Evolutionary conservation across 2,113 vertebrate genomes (phyloP).

Genomic region (Rousettus leschenaultii): DNA sequence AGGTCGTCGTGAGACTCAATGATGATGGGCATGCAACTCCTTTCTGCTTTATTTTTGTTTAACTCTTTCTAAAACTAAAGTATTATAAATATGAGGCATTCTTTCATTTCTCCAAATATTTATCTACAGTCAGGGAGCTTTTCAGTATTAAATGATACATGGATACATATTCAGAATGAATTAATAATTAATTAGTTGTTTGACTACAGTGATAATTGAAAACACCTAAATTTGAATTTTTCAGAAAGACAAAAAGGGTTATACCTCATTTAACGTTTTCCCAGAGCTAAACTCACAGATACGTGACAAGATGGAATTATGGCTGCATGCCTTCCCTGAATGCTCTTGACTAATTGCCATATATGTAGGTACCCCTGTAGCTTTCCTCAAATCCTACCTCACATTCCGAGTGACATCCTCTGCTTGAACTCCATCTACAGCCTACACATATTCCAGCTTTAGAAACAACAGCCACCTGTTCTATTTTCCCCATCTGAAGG

Average conservation of each 20-base stretch:
- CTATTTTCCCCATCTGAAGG: conserved; percentile 9
- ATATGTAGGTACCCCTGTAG: neutral
- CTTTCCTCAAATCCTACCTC: conserved; percentile 26
- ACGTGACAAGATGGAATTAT: neutral
- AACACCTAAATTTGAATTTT: neutral
- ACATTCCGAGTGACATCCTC: conserved; percentile 41
- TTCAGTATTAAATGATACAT: neutral
- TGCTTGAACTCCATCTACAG: conserved; percentile 52
- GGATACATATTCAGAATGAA: neutral
- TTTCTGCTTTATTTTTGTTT: neutral
- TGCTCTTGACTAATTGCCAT: neutral
- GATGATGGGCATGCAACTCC: neutral
- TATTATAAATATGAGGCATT: neutral
- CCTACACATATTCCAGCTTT: conserved; percentile 49
- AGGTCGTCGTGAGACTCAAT: neutral
- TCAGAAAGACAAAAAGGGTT: neutral
- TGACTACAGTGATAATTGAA: neutral
- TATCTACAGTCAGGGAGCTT: neutral
- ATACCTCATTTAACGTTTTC: neutral
- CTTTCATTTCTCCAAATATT: neutral
- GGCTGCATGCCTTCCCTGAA: neutral
- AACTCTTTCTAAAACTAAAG: neutral
- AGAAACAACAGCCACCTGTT: conserved; percentile 56
- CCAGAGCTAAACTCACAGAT: neutral
- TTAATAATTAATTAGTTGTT: neutral